Evolutionary conservation across 2,888 invertebrate species (phyloP), one percentile per base, ranked within the genome.

Genomic region (Plutella xylostella): DNA sequence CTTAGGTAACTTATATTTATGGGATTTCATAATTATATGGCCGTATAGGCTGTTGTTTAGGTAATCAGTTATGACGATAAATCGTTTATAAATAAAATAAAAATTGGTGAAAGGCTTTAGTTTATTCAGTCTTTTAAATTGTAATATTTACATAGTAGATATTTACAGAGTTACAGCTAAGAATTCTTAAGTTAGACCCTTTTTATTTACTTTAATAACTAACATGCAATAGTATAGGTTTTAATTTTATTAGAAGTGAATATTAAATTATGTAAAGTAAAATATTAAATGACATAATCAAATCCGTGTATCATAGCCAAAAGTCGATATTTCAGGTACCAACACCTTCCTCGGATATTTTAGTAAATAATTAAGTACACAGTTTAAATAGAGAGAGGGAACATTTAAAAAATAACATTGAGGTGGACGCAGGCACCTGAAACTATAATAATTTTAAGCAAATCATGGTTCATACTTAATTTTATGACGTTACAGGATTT

Each of bases 111-210:
- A 33, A 17, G 33, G 33, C 33, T 15, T 25, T 25, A 25, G 14
- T 33, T n/a, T 33, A 33, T 33, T 33, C 33, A 15, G 33, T 9
- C 33, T 33, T 33, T 15, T 33, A 33, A 33, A 33, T 33, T 33
- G 33, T 15, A 33, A 33, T 49, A 52, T 51, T 45, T 49, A 50
- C 46, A 47, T 25, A 3, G 33, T 15, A 33, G 33, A 15, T 22
- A 22, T 22, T 15, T 25, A 40, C 21, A 40, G 17, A 40, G 17
- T 22, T 40, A 21, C 39, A 40, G 14, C 18, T 33, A 33, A 33
- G 33, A 1, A 15, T 14, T 33, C 33, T 33, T n/a, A 33, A 14
- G 33, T 33, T 15, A 4, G 33, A 15, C 14, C 33, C 33, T 15
- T 7, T 33, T 33, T 33, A 6, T 15, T 4, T 33, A 47, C 38